Evolutionary conservation across 1,140 invertebrate species (phyloP).

Genomic region (Drosophila hydei): DNA sequence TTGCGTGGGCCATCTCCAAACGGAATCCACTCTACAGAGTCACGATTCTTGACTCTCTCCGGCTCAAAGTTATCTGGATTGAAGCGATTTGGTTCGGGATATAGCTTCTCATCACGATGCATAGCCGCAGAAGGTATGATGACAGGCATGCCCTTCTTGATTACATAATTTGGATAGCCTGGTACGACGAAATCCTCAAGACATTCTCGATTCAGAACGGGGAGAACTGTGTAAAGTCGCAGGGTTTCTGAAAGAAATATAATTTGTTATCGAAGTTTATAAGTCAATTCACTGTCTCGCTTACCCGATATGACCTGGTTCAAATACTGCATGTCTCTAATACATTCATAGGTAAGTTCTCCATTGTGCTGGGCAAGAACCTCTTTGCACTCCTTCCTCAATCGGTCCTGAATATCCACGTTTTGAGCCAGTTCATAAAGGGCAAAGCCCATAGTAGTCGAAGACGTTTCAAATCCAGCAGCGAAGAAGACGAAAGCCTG

Average conservation of each 20-base stretch:
- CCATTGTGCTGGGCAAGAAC: constrained; percentile 79
- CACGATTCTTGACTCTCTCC: constrained; percentile 85
- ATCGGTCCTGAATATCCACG: constrained; percentile 85
- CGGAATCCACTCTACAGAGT: constrained; percentile 85
- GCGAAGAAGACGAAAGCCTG: constrained; percentile 85
- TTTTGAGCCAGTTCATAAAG: constrained; percentile 86
- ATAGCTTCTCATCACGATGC: constrained; percentile 84
- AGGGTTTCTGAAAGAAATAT: constrained; percentile 66
- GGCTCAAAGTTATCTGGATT: constrained; percentile 88
- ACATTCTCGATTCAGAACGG: constrained; percentile 84
- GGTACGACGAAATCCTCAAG: constrained; percentile 83
- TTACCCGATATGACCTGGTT: constrained; percentile 85
- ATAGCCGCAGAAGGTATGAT: constrained; percentile 66
- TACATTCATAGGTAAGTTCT: constrained; percentile 85
- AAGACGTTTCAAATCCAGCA: constrained; percentile 87
- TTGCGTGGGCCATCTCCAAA: constrained; percentile 85
- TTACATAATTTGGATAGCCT: constrained; percentile 71
- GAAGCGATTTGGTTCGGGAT: constrained; percentile 87
- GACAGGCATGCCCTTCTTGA: constrained; percentile 67
- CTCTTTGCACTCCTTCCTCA: constrained; percentile 85
- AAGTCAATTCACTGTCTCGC: neutral
- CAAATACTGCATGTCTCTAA: constrained; percentile 85
- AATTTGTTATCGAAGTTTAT: neutral
- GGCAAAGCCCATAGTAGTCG: constrained; percentile 85
- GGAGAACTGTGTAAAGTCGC: constrained; percentile 75